These are phyloP conservation scores for Chloroceryle amazona DNA, from an alignment of 2,797 vertebrate species.

Conservation along the genomic window DNA sequence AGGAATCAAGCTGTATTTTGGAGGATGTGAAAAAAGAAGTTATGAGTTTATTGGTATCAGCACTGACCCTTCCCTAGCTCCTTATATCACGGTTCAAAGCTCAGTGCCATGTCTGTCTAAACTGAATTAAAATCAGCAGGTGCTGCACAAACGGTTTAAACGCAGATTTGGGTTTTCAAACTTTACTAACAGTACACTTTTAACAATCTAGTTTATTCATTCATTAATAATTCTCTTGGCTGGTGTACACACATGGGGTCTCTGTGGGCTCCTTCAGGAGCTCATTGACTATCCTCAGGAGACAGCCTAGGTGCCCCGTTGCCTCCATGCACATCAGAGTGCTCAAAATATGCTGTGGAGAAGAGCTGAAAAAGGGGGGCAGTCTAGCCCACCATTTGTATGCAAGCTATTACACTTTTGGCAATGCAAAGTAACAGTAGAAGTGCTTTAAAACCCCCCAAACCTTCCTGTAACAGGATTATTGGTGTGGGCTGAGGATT, in stretches of 20 bases:
- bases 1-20: background rate
- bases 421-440: background rate
- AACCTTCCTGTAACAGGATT: background rate
- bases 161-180: background rate
- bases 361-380: background rate
- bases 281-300: background rate
- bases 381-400: background rate
- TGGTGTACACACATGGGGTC: background rate
- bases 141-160: background rate
- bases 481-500: rapidly evolving
- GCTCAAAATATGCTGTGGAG: background rate
- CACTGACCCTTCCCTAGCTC: background rate
- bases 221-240: background rate
- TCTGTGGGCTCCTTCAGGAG: background rate
- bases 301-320: background rate
- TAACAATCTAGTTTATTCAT: background rate
- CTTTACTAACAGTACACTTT: background rate
- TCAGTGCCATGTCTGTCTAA: background rate
- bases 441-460: background rate
- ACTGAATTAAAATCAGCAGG: background rate
- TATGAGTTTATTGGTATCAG: background rate
- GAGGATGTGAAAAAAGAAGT: background rate
- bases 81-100: background rate
- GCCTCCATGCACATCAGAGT: background rate
- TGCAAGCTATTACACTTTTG: background rate